Evolutionary conservation across 2,113 vertebrate species (phyloP), one percentile per base, ranked within the genome.

Genomic region (Fukomys damarensis): DNA sequence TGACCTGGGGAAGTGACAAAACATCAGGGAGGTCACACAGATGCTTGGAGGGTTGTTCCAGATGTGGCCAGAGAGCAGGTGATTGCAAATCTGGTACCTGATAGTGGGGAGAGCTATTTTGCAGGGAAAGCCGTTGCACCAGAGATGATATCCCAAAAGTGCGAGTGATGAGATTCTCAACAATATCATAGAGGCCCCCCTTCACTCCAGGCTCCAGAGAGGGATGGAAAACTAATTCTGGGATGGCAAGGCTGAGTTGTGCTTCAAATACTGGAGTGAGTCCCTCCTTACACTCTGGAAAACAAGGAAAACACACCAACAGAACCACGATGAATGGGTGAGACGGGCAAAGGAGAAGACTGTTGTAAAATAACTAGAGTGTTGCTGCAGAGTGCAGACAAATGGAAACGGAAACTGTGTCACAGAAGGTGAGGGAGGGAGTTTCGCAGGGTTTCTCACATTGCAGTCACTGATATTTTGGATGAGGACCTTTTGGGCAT

Each of bases 201-300:
- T 95, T 98, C 17, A 97, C 70, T 1, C 98, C 99, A 5, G 97
- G 94, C 41, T 99, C 99, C 98, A 99, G 28, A 16, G 99, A 99
- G 0, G 99, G 99, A n/a, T 3, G 95, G 95, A 99, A 99, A 46
- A 99, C 93, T 98, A 99, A 96, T 86, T 99, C 99, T 82, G 99
- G 99, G 61, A 98, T 89, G 89, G 97, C 98, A 12, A 99, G 98
- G 72, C 99, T 98, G 97, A 99, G 96, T 74, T 99, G 99, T 43
- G 98, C 98, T 97, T 99, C 99, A 98, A 99, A 99, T 3, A 99
- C 96, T 0, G 99, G 99, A 2, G 98, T 85, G 0, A 98, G 86
- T 4, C 93, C 98, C 19, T 98, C 95, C 86, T 97, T 98, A 63
- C 98, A 93, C 89, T 99, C 99, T 99, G 98, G 22, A 58, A 86